A percentile compares a stretch with the other conserved stretches of the same genome.
phyloP scores from a whole-genome alignment of 2,888 invertebrate species.

The Pollenia angustigena region DNA sequence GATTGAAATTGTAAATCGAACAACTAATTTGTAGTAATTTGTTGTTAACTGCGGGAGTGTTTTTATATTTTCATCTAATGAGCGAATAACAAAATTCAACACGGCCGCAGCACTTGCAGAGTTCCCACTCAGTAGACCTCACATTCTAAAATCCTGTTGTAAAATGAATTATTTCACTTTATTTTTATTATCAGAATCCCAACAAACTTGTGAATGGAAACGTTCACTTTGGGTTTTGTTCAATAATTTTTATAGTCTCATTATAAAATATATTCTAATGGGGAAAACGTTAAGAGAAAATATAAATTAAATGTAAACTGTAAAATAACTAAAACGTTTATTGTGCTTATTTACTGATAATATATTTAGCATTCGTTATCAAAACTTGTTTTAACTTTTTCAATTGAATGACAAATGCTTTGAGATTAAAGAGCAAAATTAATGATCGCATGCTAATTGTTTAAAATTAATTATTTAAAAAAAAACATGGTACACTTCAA shows the following conservation, averaged over 20 bases:
- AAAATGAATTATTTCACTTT: constrained; percentile 45
- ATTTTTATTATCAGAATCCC: constrained; percentile 42
- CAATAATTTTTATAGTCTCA: background rate
- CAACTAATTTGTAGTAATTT: constrained; percentile 54
- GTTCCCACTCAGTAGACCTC: constrained; percentile 21
- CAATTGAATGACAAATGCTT: too few relatives aligned
- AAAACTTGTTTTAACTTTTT: too few relatives aligned
- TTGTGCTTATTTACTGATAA: too few relatives aligned
- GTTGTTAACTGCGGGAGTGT: constrained; percentile 29
- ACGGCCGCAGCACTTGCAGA: constrained; percentile 29
- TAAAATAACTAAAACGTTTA: too few relatives aligned
- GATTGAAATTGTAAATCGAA: constrained; percentile 43
- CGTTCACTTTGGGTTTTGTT: background rate
- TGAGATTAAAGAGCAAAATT: too few relatives aligned
- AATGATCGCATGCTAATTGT: too few relatives aligned
- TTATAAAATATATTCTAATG: background rate
- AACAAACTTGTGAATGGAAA: background rate
- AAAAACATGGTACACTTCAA: too few relatives aligned
- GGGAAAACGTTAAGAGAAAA: too few relatives aligned
- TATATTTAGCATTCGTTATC: too few relatives aligned
- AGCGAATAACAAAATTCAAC: constrained; percentile 53
- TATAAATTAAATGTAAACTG: too few relatives aligned
- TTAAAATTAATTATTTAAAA: too few relatives aligned
- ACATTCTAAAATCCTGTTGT: constrained; percentile 1
- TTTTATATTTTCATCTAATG: constrained; percentile 32